A percentile compares a stretch with the other conserved stretches of the same genome.
phyloP scores from a whole-genome alignment of 2,888 invertebrate species.

The Augiades crinisus region DNA sequence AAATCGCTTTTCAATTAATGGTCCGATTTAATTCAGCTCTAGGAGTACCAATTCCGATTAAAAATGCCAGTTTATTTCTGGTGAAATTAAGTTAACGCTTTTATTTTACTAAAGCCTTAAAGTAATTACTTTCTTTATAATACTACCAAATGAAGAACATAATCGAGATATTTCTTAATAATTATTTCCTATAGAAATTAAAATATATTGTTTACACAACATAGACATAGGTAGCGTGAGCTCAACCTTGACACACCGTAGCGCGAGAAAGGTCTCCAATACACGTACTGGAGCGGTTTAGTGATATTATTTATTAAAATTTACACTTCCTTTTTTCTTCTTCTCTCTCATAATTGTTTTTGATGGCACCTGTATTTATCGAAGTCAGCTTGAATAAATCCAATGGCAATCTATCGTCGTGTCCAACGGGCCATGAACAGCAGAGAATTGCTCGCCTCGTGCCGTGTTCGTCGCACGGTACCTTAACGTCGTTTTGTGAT shows the following conservation, averaged over 20 bases:
- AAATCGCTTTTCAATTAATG: slow-evolving; percentile 8
- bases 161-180: neutral
- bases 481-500: slow-evolving; percentile 41
- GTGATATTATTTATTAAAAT: neutral
- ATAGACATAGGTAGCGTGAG: neutral
- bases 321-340: too few species aligned
- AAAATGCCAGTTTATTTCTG: neutral
- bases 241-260: slow-evolving; percentile 25
- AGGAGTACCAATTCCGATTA: neutral
- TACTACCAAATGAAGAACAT: too few species aligned
- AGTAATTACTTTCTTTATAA: too few species aligned
- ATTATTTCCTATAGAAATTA: neutral
- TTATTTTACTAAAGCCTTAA: too few species aligned
- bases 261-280: slow-evolving; percentile 21
- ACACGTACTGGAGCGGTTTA: slow-evolving; percentile 25
- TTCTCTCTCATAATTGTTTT: too few species aligned
- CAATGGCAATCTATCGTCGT: neutral
- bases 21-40: neutral
- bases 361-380: too few species aligned
- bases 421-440: neutral
- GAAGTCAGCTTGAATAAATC: neutral
- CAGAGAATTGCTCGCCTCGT: neutral
- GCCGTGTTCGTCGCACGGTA: slow-evolving; percentile 24
- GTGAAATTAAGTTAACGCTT: too few species aligned
- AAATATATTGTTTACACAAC: neutral